Percentiles rank a stretch among this genome's conserved stretches.
Conservation (phyloP, 2,113 vertebrate genomes). For the Scolopax mira region DNA sequence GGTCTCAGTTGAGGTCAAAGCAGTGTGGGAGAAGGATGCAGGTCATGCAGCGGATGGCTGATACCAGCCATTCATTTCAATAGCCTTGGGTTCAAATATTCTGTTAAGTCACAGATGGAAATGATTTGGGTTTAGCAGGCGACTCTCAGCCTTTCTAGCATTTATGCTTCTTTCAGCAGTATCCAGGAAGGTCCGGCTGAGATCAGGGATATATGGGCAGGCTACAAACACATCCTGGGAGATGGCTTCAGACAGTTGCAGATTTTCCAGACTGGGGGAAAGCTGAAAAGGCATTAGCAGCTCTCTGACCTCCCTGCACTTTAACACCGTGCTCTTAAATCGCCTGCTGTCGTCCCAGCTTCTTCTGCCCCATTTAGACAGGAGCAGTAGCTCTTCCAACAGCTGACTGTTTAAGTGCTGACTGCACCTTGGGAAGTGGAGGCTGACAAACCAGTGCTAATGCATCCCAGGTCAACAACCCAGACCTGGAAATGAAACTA, state of each 20-base stretch:
- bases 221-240: background rate
- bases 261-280: background rate
- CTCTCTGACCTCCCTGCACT: background rate
- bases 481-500: background rate
- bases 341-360: background rate
- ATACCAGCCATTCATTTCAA: slow-evolving; percentile 5
- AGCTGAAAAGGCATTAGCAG: background rate
- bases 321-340: background rate
- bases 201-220: background rate
- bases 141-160: background rate
- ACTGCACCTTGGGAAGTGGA: background rate
- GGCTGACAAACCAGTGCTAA: background rate
- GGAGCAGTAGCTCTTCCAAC: background rate
- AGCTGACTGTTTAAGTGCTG: background rate
- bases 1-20: slow-evolving; percentile 42
- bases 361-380: background rate
- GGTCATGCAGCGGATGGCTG: background rate
- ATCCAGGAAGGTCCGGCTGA: background rate
- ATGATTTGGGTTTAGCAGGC: background rate
- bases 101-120: background rate
- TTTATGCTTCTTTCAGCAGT: background rate
- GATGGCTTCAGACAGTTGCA: background rate
- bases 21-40: background rate
- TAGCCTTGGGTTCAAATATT: background rate
- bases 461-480: background rate